A percentile compares a stretch with the other conserved stretches of the same genome.
Evolutionary conservation across 2,113 vertebrate species (phyloP).

Genomic region (Gopherus evgoodei): DNA sequence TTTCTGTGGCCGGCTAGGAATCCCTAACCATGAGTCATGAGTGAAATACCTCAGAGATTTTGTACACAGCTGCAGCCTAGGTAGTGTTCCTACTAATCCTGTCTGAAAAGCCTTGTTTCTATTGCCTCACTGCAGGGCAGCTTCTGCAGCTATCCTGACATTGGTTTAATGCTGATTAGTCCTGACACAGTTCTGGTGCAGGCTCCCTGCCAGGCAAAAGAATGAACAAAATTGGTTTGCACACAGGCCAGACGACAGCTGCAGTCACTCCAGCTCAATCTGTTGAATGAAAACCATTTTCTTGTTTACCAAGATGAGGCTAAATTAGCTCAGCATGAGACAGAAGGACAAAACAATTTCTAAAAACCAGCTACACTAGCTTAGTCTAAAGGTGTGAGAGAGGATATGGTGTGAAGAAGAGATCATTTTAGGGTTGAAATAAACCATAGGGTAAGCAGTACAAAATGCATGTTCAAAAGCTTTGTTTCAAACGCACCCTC

Average conservation of each 20-base stretch:
- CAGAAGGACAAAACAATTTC: conserved; percentile 57
- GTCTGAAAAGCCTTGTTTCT: conserved; percentile 21
- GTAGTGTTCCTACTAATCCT: conserved; percentile 28
- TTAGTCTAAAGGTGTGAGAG: background rate
- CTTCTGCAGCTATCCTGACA: conserved; percentile 42
- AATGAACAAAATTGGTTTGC: conserved; percentile 71
- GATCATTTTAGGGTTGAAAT: background rate
- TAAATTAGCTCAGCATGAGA: conserved; percentile 71
- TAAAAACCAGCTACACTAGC: background rate
- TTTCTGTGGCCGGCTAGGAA: background rate
- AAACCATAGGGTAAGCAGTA: background rate
- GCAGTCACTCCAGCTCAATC: conserved; percentile 64
- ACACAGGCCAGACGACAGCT: conserved; percentile 69
- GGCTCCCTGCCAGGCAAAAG: conserved; percentile 71
- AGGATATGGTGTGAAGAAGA: background rate
- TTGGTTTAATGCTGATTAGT: conserved; percentile 71
- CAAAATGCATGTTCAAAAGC: rapidly evolving
- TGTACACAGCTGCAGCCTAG: conserved; percentile 14
- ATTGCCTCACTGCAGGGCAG: conserved; percentile 44
- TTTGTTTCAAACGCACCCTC: background rate
- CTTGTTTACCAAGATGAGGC: conserved; percentile 67
- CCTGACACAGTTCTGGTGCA: conserved; percentile 63
- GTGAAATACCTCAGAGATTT: background rate
- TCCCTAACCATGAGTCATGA: background rate
- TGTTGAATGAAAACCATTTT: conserved; percentile 55